phyloP scores from a whole-genome alignment of 2,113 vertebrate species.

The Marmota monax region DNA sequence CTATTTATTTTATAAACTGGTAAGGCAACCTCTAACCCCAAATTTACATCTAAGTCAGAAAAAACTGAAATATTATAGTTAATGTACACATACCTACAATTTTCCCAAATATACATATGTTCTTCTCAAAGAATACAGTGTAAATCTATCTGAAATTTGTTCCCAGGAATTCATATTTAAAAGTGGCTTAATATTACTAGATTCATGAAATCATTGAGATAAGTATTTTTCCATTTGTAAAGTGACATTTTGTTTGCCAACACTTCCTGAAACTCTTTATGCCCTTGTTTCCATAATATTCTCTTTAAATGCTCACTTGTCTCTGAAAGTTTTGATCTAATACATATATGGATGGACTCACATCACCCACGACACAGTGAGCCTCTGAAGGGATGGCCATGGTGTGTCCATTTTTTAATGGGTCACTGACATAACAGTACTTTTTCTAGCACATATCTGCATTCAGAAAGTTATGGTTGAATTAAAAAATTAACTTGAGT shows the following conservation, averaged over 20 bases:
- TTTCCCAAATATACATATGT: not conserved
- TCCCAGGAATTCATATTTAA: conserved; percentile 24
- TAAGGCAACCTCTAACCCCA: not conserved
- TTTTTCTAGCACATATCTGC: not conserved
- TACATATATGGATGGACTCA: not conserved
- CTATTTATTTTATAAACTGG: not conserved
- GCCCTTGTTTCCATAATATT: not conserved
- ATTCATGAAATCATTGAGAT: not conserved
- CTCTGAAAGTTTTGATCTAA: not conserved
- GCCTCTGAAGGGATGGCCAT: not conserved
- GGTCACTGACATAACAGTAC: not conserved
- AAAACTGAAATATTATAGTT: not conserved
- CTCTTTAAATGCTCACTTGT: not conserved
- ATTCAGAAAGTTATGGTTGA: not conserved
- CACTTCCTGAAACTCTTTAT: not conserved
- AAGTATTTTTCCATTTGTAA: not conserved
- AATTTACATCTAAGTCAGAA: not conserved
- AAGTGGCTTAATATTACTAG: not conserved
- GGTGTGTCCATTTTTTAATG: not conserved
- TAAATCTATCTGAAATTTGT: not conserved
- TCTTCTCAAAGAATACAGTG: not conserved
- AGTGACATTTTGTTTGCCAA: not conserved
- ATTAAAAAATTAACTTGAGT: not conserved
- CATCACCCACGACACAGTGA: not conserved
- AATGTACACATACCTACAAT: not conserved